Conservation (phyloP, 2,113 vertebrate genomes). For the Passer montanus region DNA sequence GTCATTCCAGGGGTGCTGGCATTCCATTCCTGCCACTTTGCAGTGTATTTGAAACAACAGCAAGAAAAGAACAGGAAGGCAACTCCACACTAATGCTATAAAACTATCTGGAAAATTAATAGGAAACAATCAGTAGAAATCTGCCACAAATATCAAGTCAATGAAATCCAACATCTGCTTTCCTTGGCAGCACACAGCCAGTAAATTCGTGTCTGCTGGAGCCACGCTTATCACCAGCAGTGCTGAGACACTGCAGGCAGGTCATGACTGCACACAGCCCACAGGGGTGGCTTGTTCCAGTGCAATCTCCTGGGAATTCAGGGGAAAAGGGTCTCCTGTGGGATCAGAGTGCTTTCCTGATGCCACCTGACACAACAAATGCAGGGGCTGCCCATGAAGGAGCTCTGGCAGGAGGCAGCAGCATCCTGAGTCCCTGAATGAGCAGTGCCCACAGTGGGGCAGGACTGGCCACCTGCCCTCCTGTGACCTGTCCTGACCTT, state of each 20-base stretch:
- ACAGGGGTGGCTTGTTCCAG: neutral
- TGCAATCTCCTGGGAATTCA: neutral
- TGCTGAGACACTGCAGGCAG: neutral
- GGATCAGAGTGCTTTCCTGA: neutral
- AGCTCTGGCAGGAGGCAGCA: neutral
- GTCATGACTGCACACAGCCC: neutral
- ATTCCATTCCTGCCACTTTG: neutral
- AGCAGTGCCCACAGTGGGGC: neutral
- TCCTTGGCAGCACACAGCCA: slow-evolving; percentile 36
- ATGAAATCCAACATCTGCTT: slow-evolving; percentile 56
- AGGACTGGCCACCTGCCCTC: neutral
- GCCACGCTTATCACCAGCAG: neutral
- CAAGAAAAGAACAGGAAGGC: neutral
- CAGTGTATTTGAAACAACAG: neutral
- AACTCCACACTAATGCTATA: neutral
- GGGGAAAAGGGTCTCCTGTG: neutral
- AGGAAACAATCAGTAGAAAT: slow-evolving; percentile 54
- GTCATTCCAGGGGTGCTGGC: neutral
- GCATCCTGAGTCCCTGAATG: neutral
- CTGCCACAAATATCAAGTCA: slow-evolving; percentile 37
- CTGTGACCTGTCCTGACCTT: neutral
- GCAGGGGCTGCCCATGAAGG: neutral
- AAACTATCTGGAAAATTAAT: slow-evolving; percentile 38
- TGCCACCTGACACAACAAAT: neutral
- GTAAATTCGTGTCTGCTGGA: neutral